Evolutionary conservation across 2,888 invertebrate species (phyloP), one percentile per base, ranked within the genome.

Genomic region (Ophioninae sp.): DNA sequence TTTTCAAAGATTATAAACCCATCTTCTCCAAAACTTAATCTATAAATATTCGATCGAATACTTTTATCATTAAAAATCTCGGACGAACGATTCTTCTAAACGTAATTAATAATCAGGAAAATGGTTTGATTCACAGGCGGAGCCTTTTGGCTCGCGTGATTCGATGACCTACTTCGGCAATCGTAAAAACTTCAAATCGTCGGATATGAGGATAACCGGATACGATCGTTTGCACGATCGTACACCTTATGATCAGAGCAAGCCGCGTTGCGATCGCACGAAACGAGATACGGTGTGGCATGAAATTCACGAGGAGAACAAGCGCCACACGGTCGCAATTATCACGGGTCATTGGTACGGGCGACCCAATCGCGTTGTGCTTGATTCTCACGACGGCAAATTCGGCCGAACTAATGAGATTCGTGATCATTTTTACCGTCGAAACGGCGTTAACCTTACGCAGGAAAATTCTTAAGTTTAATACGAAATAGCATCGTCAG

Each of bases 221-320:
- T 90, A 89, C 84, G 88, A 91, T 87, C 90, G 90, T 73, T 72
- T 87, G 79, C 87, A 89, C 86, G 87, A 87, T 80, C 76, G 80
- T 61, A 87, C 86, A 39, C 85, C 85, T 67, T 89, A 86, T 79
- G 91, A 91, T 85, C 88, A 85, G 41, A 85, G 74, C 22, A 90
- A 89, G 72, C 74, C 86, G 30, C 89, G 91, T 17, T 90, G 88
- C 86, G 90, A 91, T 87, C 88, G 90, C 63, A 79, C 84, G 44
- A 88, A 85, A 71, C 85, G 74, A 41, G 85, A 71, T 77, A 84
- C 87, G 63, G 86, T 88, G 83, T 90, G 91, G 90, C 71, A 64
- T 13, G 87, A 85, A 79, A 90, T 91, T 85, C 79, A 89, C 68
- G 85, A 88, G 41, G 90, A 91, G 86, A 89, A 90, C 81, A 87